phyloP scores from a whole-genome alignment of 2,797 vertebrate genomes.

The Gobio occitaniae region DNA sequence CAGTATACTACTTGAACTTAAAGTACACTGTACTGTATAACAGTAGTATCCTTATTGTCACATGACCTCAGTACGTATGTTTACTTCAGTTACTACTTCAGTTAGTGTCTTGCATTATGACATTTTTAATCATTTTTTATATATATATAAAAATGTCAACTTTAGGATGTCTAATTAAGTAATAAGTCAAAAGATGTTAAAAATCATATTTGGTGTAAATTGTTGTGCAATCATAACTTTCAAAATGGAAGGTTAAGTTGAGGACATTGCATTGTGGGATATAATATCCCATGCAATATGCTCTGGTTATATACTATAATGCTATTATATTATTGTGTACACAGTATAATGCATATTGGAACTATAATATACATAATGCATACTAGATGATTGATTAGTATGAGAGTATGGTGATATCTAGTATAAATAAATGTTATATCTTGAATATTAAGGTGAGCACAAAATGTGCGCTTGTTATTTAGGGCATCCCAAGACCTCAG shows the following conservation, averaged over 20 bases:
- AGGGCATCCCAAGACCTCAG: slow-evolving; percentile 80
- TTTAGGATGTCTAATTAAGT: no score
- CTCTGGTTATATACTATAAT: not conserved
- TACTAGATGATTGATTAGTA: not conserved
- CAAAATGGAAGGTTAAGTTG: not conserved
- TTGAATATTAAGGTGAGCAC: not conserved
- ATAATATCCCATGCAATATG: not conserved
- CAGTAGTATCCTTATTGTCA: no score
- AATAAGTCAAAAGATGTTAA: no score
- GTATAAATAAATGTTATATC: not conserved
- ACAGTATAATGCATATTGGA: not conserved
- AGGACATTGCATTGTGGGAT: not conserved
- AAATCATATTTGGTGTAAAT: not conserved
- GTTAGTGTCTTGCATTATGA: no score
- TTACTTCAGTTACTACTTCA: no score
- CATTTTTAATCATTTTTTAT: no score
- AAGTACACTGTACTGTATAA: no score
- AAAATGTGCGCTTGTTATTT: slow-evolving; percentile 8
- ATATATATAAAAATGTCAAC: no score
- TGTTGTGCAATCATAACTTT: not conserved
- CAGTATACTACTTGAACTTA: no score
- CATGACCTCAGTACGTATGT: no score
- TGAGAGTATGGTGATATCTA: not conserved
- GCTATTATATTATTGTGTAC: not conserved
- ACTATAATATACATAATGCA: not conserved